Percentiles rank a stretch among this genome's conserved stretches.
Conservation (phyloP, 2,113 vertebrate species). For the Stictonetta naevosa region DNA sequence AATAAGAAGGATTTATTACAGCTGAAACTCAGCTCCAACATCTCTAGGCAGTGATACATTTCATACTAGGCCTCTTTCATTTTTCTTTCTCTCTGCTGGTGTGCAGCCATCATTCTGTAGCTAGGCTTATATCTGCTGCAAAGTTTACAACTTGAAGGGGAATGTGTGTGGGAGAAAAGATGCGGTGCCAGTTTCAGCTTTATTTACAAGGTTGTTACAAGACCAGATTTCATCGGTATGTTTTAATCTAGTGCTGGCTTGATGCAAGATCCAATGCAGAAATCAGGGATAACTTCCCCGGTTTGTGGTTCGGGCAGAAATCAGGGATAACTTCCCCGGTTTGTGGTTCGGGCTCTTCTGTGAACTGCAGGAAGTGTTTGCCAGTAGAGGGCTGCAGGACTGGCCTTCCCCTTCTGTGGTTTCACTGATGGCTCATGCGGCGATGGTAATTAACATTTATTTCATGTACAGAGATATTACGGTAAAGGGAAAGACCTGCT, state of each 20-base stretch:
- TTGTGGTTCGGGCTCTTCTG: not conserved
- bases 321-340: not conserved
- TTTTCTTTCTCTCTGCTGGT: not conserved
- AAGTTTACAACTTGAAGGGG: conserved; percentile 3
- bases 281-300: not conserved
- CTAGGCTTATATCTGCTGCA: not conserved
- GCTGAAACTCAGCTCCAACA: not conserved
- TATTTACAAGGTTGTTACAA: conserved; percentile 20
- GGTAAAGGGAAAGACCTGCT: not conserved
- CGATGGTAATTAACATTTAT: not conserved
- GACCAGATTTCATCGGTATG: not conserved
- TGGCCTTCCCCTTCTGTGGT: not conserved
- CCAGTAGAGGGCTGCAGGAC: not conserved
- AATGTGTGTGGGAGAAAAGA: conserved; percentile 2
- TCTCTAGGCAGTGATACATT: not conserved
- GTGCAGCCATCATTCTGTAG: not conserved
- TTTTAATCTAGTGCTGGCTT: conserved; percentile 12
- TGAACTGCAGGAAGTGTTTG: not conserved
- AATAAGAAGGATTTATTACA: not conserved
- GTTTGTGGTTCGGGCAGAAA: not conserved
- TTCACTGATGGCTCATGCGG: not conserved
- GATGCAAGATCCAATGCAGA: not conserved
- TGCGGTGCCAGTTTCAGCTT: not conserved
- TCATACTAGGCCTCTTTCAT: not conserved
- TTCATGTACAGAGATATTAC: not conserved